Percentiles rank a stretch among this genome's conserved stretches.
Evolutionary conservation across 1,140 invertebrate species (phyloP).

Genomic region (Ruditapes philippinarum): DNA sequence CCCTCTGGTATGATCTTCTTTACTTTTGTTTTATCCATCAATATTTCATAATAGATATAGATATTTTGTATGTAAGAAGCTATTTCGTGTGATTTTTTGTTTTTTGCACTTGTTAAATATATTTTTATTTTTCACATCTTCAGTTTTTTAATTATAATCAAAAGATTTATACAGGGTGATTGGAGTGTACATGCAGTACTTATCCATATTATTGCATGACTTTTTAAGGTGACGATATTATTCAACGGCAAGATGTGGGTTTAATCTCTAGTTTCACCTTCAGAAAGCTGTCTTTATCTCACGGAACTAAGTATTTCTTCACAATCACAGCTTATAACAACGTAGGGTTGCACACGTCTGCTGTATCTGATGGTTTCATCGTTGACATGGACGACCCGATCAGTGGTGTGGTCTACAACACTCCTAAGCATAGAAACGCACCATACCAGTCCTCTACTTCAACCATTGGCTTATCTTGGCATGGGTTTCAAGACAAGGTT

Average conservation of each 20-base stretch:
- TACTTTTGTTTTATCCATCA: too few relatives aligned
- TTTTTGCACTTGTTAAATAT: too few relatives aligned
- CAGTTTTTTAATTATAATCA: background rate
- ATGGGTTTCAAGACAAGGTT: conserved; percentile 69
- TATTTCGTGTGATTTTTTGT: too few relatives aligned
- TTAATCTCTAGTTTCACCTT: conserved; percentile 27
- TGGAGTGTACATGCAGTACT: background rate
- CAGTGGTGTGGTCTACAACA: conserved; percentile 67
- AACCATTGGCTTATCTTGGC: conserved; percentile 64
- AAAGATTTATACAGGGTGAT: too few relatives aligned
- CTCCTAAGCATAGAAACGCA: conserved; percentile 5
- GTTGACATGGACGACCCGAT: conserved; percentile 61
- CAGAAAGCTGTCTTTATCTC: conserved; percentile 16
- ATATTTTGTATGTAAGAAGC: too few relatives aligned
- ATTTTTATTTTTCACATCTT: too few relatives aligned
- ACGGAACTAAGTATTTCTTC: conserved; percentile 64
- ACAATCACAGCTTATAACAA: conserved; percentile 68
- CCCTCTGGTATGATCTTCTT: conserved; percentile 47
- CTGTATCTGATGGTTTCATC: conserved; percentile 66
- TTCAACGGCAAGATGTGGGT: conserved; percentile 13
- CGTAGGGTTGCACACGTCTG: conserved; percentile 49
- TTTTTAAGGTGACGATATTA: conserved; percentile 61
- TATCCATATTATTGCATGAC: background rate
- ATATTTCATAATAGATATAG: too few relatives aligned
- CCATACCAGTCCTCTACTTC: conserved; percentile 47